phyloP scores from a whole-genome alignment of 2,113 vertebrate genomes.

The Brienomyrus longianalis region DNA sequence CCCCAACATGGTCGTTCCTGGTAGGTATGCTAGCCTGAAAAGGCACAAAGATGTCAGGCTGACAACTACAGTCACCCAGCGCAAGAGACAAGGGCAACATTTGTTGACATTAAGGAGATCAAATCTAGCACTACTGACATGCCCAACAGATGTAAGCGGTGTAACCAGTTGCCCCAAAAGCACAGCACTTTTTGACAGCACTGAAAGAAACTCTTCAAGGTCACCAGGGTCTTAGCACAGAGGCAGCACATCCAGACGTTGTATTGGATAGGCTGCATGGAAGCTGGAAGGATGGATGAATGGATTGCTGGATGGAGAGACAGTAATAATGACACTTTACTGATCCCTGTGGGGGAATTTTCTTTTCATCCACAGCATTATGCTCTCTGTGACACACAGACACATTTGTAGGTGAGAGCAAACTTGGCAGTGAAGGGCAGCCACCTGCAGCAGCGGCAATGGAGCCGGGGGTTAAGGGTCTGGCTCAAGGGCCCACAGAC shows the following conservation, averaged over 20 bases:
- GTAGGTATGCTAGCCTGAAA: slow-evolving; percentile 57
- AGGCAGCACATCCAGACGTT: background rate
- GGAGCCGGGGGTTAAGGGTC: background rate
- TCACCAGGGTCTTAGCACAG: background rate
- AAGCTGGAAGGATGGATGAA: too few species aligned
- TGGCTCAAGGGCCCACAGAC: background rate
- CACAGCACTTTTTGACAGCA: too few species aligned
- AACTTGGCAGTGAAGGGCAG: background rate
- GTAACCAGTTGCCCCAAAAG: too few species aligned
- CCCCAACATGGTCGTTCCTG: slow-evolving; percentile 64
- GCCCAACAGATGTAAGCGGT: too few species aligned
- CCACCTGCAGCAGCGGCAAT: background rate
- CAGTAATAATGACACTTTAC: background rate
- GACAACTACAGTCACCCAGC: background rate
- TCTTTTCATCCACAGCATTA: background rate
- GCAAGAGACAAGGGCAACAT: background rate
- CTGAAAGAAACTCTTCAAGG: too few species aligned
- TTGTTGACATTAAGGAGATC: too few species aligned
- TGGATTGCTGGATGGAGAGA: background rate
- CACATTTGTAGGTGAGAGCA: background rate
- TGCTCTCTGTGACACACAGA: background rate
- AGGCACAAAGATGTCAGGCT: background rate
- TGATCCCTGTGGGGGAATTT: too few species aligned
- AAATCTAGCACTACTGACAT: too few species aligned
- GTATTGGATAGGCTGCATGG: too few species aligned